Conservation (phyloP, 1,140 invertebrate species). For the Macrobrachium nipponense region DNA sequence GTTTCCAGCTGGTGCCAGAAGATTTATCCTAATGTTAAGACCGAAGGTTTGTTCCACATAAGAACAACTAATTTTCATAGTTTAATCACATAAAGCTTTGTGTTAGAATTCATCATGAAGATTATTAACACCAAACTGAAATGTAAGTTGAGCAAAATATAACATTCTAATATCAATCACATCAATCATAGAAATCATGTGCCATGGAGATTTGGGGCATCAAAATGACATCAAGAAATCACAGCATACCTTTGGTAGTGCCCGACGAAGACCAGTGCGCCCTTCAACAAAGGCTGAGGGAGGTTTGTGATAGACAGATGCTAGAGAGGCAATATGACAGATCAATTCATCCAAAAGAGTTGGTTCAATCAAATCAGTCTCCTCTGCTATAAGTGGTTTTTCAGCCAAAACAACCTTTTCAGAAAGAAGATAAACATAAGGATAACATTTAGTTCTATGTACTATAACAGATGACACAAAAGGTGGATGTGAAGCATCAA, state of each 20-base stretch:
- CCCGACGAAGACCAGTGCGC: conserved; percentile 66
- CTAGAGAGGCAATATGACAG: conserved; percentile 98
- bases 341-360: conserved; percentile 98
- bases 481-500: background rate
- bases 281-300: conserved; percentile 99
- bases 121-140: too few relatives aligned
- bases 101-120: too few relatives aligned
- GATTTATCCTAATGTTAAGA: too few relatives aligned
- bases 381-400: conserved; percentile 98
- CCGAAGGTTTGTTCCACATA: too few relatives aligned
- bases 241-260: conserved; percentile 50
- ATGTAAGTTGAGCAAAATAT: too few relatives aligned
- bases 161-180: too few relatives aligned
- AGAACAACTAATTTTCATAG: too few relatives aligned
- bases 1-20: too few relatives aligned
- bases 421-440: background rate
- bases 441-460: background rate
- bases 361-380: conserved; percentile 98
- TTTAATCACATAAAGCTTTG: too few relatives aligned
- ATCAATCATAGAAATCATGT: too few relatives aligned
- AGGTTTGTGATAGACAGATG: conserved; percentile 99
- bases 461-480: background rate
- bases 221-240: background rate
- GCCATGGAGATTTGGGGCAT: too few relatives aligned
- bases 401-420: conserved; percentile 93